phyloP scores from a whole-genome alignment of 2,888 invertebrate genomes.

The Drosophila mercatorum region DNA sequence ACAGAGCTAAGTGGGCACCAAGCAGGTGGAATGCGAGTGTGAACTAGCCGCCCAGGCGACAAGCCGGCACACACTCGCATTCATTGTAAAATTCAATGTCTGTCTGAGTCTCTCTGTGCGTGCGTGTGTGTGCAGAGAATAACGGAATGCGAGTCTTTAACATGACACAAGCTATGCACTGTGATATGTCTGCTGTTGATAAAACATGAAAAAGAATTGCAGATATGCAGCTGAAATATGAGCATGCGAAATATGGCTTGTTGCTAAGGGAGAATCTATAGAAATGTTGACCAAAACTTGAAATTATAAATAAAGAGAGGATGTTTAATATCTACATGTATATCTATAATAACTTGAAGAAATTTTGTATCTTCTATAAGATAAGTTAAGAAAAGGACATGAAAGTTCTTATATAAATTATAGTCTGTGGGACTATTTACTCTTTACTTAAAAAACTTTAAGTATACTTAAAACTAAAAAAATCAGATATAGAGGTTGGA shows the following conservation, averaged over 20 bases:
- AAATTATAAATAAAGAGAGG: too few relatives aligned
- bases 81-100: conserved; percentile 16
- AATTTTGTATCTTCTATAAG: too few relatives aligned
- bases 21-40: conserved; percentile 56
- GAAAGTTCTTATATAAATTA: too few relatives aligned
- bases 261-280: neutral
- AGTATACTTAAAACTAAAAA: too few relatives aligned
- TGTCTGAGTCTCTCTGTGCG: neutral
- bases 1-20: conserved; percentile 24
- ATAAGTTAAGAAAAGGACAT: too few relatives aligned
- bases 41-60: conserved; percentile 62
- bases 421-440: too few relatives aligned
- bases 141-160: conserved; percentile 19
- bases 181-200: conserved; percentile 31
- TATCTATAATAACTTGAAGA: too few relatives aligned
- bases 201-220: conserved; percentile 22
- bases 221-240: conserved; percentile 13
- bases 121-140: neutral
- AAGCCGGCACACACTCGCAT: conserved; percentile 41
- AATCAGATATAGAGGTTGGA: too few relatives aligned
- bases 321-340: too few relatives aligned
- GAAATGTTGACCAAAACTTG: too few relatives aligned
- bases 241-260: conserved; percentile 8
- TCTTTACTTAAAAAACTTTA: too few relatives aligned
- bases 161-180: conserved; percentile 39